Conservation (phyloP, 2,797 vertebrate genomes). For the Kryptopterus vitreolus region DNA sequence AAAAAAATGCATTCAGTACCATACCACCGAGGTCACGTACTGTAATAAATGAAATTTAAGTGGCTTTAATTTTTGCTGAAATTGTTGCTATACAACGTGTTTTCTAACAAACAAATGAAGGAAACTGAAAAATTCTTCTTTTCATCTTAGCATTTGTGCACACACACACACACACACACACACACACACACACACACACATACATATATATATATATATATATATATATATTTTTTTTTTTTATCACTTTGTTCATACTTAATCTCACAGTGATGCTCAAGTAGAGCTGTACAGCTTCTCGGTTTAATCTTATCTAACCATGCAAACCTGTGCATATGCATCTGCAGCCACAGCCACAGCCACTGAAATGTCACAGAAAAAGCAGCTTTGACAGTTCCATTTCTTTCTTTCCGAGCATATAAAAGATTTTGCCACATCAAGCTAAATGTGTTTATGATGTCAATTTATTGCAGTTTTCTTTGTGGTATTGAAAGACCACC, state of each 20-base stretch:
- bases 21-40: no score
- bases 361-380: constrained; percentile 14
- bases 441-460: constrained; percentile 12
- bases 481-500: constrained; percentile 9
- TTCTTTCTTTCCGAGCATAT: neutral
- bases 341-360: constrained; percentile 2
- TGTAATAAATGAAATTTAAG: neutral
- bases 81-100: neutral
- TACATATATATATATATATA: no score
- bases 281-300: constrained; percentile 10
- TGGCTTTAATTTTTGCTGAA: neutral
- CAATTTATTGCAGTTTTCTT: constrained; percentile 12
- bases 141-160: constrained; percentile 10
- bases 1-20: no score
- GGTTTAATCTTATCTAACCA: constrained; percentile 10
- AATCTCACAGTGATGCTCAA: constrained; percentile 24
- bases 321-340: constrained; percentile 17
- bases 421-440: constrained; percentile 2
- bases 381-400: constrained; percentile 8
- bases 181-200: no score
- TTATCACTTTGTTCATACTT: constrained; percentile 7
- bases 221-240: neutral
- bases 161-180: no score
- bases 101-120: neutral
- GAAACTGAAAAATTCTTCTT: neutral